phyloP scores from a whole-genome alignment of 2,113 vertebrate genomes.

The Ceyx melanurus region DNA sequence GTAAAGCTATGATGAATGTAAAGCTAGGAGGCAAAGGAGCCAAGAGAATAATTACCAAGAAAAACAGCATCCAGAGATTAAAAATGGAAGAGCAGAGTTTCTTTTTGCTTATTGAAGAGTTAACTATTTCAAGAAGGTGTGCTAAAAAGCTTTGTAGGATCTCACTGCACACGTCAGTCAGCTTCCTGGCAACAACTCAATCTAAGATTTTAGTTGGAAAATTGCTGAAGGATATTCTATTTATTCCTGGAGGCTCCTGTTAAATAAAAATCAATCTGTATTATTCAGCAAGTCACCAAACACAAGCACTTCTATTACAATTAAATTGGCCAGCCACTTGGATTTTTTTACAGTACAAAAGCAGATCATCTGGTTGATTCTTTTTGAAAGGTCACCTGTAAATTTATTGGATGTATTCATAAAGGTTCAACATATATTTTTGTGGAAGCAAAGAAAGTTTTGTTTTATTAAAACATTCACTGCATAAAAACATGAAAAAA shows the following conservation, averaged over 20 bases:
- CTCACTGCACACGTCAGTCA: not conserved
- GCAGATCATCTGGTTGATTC: not conserved
- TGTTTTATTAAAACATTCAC: not conserved
- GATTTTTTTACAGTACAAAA: not conserved
- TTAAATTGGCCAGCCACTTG: not conserved
- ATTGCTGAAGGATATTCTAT: not conserved
- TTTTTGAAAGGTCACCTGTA: not conserved
- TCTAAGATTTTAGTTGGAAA: not conserved
- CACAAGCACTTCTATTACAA: not conserved
- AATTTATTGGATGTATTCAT: not conserved
- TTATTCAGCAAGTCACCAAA: not conserved
- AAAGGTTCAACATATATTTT: not conserved
- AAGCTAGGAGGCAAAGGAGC: not conserved
- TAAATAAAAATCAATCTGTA: not conserved
- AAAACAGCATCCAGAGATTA: not conserved
- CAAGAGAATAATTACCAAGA: not conserved
- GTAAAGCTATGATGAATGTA: not conserved
- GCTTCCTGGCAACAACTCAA: constrained; percentile 3
- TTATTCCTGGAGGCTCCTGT: not conserved
- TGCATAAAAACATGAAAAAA: not conserved
- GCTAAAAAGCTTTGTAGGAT: not conserved
- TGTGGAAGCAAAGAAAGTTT: not conserved
- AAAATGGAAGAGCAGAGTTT: not conserved
- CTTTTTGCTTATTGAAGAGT: not conserved
- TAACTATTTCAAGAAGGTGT: not conserved